Conservation (phyloP, 2,888 invertebrate species). For the Hemaris fuciformis region DNA sequence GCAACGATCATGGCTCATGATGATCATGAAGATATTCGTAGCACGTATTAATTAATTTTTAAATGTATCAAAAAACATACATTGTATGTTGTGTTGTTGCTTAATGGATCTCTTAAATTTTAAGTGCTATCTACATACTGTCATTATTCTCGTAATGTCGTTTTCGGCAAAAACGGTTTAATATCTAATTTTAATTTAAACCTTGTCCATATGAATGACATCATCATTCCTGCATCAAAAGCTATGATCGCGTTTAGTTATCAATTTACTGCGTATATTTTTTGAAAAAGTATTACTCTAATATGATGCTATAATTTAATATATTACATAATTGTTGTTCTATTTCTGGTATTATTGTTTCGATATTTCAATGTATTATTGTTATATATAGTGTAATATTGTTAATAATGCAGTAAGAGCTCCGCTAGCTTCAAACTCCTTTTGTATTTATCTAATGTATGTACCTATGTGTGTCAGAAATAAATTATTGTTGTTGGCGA, state of each 20-base stretch:
- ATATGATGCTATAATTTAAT: background rate
- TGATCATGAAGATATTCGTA: too few species aligned
- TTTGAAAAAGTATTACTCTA: background rate
- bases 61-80: background rate
- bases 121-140: too few species aligned
- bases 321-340: background rate
- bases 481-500: conserved; percentile 79
- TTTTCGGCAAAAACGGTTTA: background rate
- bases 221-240: background rate
- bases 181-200: background rate
- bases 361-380: conserved; percentile 14
- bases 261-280: background rate
- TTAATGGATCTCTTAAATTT: background rate
- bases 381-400: conserved; percentile 14
- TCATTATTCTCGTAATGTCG: background rate
- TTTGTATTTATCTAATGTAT: conserved; percentile 51
- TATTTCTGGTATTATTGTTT: background rate
- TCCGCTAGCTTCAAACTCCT: conserved; percentile 67
- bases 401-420: conserved; percentile 33
- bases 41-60: background rate
- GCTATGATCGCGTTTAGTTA: too few species aligned
- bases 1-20: too few species aligned
- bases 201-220: background rate
- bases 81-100: background rate
- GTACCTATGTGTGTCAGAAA: conserved; percentile 67